Evolutionary conservation across 2,888 invertebrate species (phyloP), one percentile per base, ranked within the genome.

Genomic region (Dendrolimus houi): DNA sequence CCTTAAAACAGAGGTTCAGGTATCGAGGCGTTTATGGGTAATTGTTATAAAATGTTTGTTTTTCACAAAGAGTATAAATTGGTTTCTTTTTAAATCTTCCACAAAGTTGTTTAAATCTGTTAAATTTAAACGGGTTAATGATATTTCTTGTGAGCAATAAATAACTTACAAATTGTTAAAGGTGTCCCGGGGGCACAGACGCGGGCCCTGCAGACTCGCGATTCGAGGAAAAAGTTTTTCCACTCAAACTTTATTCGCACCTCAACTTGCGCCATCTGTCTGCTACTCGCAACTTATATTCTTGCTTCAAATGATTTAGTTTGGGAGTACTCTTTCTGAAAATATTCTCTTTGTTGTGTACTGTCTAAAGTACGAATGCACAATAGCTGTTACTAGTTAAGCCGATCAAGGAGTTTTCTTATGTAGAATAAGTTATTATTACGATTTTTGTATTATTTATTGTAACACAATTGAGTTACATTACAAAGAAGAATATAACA

Each of bases 171-270:
- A 87, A 88, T 87, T 85, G 87, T 85, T 86, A 80, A 81, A 87
- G 83, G 82, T 83, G 77, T 77, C 86, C 85, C 80, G 74, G 62
- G 85, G 87, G 85, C 77, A 80, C 71, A 81, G 79, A 81, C 80
- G 75, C 69, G 72, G 68, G 71, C 68, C 68, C 65, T 64, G 70
- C 72, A 74, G 75, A 72, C 79, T 76, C 77, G 71, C 81, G 81
- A 81, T 83, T 81, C 80, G 77, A 78, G 64, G 84, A 83, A 84
- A 82, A 87, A 87, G 80, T 90, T 90, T 89, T 89, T 85, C 85
- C 85, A 87, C 87, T 87, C 85, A 81, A 90, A 87, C 83, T 88
- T 89, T 85, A 85, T 87, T 88, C 83, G 83, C 87, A 87, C 89
- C 89, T 88, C 85, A 72, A 77, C 60, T 77, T 74, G 72, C 70